A percentile compares a stretch with the other conserved stretches of the same genome.
Conservation (phyloP, 1,140 invertebrate genomes). For the Drosophila arizonae region DNA sequence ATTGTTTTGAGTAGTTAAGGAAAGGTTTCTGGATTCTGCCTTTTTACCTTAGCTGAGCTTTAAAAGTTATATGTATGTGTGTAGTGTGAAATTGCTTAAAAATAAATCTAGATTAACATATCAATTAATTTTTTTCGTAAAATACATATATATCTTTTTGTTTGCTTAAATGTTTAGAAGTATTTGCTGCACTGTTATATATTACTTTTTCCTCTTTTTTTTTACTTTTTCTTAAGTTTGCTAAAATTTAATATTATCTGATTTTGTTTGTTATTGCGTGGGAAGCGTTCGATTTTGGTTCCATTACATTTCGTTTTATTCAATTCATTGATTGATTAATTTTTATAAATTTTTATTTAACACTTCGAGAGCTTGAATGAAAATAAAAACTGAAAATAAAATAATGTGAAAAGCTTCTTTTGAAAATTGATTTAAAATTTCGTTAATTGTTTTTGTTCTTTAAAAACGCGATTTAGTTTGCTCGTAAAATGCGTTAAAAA, state of each 20-base stretch:
- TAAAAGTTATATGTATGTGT: slow-evolving; percentile 51
- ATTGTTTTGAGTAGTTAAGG: slow-evolving; percentile 35
- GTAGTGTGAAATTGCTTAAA: slow-evolving; percentile 54
- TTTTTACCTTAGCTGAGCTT: slow-evolving; percentile 64
- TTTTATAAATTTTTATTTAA: slow-evolving; percentile 38
- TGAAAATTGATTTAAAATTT: slow-evolving; percentile 60
- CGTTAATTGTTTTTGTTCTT: slow-evolving; percentile 58
- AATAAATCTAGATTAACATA: slow-evolving; percentile 47
- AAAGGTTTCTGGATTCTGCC: not conserved
- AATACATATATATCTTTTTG: slow-evolving; percentile 49
- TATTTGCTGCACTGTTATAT: slow-evolving; percentile 35
- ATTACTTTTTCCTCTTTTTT: slow-evolving; percentile 25
- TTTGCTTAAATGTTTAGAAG: slow-evolving; percentile 17
- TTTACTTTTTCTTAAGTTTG: slow-evolving; percentile 41
- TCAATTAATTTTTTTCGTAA: slow-evolving; percentile 49
- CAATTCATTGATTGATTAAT: slow-evolving; percentile 59
- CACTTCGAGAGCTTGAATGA: slow-evolving; percentile 43
- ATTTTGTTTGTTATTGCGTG: slow-evolving; percentile 59
- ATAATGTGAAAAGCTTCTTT: slow-evolving; percentile 52
- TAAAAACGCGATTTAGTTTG: slow-evolving; percentile 65
- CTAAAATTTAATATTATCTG: slow-evolving; percentile 82
- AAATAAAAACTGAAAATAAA: slow-evolving; percentile 48
- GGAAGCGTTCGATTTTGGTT: slow-evolving; percentile 83
- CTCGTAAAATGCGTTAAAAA: slow-evolving; percentile 78
- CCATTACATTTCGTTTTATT: slow-evolving; percentile 77